These are phyloP conservation scores for Cistogaster globosa DNA, from an alignment of 2,888 invertebrate genomes.

Conservation along the genomic window DNA sequence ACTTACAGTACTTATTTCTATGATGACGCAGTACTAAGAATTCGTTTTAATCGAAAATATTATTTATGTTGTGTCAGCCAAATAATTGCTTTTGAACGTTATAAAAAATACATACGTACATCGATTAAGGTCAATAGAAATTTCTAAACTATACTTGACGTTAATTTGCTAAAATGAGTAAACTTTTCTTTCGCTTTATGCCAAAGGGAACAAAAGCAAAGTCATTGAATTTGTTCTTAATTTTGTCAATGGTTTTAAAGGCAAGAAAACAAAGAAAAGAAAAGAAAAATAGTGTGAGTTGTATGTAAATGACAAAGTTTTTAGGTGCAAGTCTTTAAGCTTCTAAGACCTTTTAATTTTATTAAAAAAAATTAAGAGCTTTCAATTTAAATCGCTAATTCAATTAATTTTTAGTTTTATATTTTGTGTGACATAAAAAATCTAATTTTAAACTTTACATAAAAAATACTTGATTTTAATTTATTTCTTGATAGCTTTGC, in stretches of 20 bases:
- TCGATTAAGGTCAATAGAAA: constrained; percentile 66
- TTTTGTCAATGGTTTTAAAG: constrained; percentile 24
- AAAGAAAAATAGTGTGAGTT: no score
- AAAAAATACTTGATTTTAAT: not conserved
- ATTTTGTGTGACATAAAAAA: not conserved
- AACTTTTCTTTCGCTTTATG: constrained; percentile 8
- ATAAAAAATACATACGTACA: constrained; percentile 10
- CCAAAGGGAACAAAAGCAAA: not conserved
- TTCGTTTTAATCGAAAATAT: constrained; percentile 50
- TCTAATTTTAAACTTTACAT: not conserved
- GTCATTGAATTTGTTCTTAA: not conserved
- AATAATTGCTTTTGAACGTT: constrained; percentile 43
- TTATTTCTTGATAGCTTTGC: no score
- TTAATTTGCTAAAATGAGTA: constrained; percentile 1
- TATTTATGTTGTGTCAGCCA: constrained; percentile 59
- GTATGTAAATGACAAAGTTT: no score
- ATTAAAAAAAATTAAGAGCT: no score
- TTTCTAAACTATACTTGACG: constrained; percentile 53
- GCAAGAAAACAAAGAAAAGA: not conserved
- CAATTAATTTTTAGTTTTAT: no score
- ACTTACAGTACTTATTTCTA: constrained; percentile 39
- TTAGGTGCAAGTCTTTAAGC: no score
- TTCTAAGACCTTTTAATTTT: no score
- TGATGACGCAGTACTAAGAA: constrained; percentile 53
- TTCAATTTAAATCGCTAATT: no score